Base-by-base conservation (phyloP, 2,797 vertebrate species). In the Danio tinwini region DNA sequence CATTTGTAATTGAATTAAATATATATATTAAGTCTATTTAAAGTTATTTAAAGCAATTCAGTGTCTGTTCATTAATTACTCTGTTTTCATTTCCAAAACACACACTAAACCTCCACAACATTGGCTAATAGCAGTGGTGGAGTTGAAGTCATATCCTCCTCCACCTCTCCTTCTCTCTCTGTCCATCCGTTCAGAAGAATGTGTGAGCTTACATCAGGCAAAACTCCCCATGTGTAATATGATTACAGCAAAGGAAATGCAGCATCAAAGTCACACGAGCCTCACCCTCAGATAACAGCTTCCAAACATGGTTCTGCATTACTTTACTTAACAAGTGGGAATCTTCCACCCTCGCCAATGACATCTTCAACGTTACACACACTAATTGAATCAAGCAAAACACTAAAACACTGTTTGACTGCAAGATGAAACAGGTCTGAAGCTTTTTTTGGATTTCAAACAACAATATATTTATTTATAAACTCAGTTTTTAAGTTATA, bases 201-300 rank as follows among this genome's bases (percentile, higher is more conserved):
- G 56, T 56, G 5, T 45, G n/a, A n/a, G 63, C 2, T 77, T 37
- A 82, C 59, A 74, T 84, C 65, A 79, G 59, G 59, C 68, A 62
- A 70, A 85, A 76, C 82, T 72, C 85, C 62, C 45, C 50, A 76
- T 80, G 76, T 9, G 1, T 81, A 90, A 87, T 87, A 69, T 40
- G 81, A 85, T 87, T 79, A 86, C 79, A 83, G 55, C 74, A 37
- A 29, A 85, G 90, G 90, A 88, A 88, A 90, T 86, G 87, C 88
- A 82, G 68, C 50, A 83, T 81, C 78, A 81, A 63, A 85, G 85
- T 90, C 89, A 89, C 88, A 90, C 84, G 88, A 77, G 80, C 73
- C 70, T 87, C 75, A 64, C 50, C 84, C 87, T 88, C 70, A 76
- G 63, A 44, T 17, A 14, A 3, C 47, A 78, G 67, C 76, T 5